Evolutionary conservation across 2,888 invertebrate species (phyloP), one percentile per base, ranked within the genome.

Genomic region (Oligia fasciuncula): DNA sequence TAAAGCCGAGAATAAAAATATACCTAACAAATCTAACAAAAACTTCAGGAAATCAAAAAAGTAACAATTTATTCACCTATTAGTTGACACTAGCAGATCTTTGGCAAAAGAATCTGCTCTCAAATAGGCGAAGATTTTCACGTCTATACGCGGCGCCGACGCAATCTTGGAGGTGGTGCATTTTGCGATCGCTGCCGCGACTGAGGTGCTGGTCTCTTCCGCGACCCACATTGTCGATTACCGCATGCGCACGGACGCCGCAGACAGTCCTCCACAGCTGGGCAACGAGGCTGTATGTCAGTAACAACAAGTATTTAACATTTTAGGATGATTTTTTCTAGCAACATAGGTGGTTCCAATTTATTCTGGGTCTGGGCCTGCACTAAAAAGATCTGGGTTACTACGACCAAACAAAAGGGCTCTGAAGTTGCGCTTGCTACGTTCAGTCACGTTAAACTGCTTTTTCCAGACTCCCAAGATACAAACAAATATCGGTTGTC

Each of bases 241-340:
- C n/a, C 46, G 29, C 54, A 77, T 46, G 14, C 13, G 46, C 60
- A 68, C n/a, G 68, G 49, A 11, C 3, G 54, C 14, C 11, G 80
- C 9, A 83, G 67, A 29, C 13, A 80, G 68, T 68, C 78, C 66
- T 85, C 85, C 66, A 87, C 87, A 80, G 87, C 85, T 87, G 87
- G 66, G 73, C 85, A 85, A 87, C 69, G 85, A 85, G 66, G 85
- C 85, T 85, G 87, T 71, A 73, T 76, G 85, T 87, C 85, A 85
- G 87, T 87, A 85, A 85, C 80, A 85, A 87, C 66, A 75, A 78
- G 57, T 74, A 74, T 76, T 76, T 87, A 71, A 74, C 67, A 79
- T 79, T 79, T 14, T 14, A 68, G 11, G 60, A 29, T 4, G 1
- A 35, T 60, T 65, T 63, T 29, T 51, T 57, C 8, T 66, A 60